These are phyloP conservation scores for Ianthella basta DNA, from an alignment of 37 sponge, comb jelly and placozoan species.

Conservation along the genomic window DNA sequence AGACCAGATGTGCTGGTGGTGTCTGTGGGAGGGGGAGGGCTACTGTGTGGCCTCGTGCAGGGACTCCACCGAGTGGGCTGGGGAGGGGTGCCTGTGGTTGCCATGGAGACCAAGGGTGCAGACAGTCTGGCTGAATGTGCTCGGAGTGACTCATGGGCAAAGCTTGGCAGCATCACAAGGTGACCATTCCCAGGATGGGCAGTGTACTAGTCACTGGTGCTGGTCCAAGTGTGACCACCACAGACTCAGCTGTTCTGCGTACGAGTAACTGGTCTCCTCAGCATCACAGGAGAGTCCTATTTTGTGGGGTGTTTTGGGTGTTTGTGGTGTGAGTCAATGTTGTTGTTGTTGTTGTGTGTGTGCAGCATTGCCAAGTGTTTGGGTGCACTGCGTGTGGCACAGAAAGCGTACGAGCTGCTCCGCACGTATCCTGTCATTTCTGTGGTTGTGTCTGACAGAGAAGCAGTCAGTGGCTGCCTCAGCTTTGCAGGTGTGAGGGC, in stretches of 20 bases:
- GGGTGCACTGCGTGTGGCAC: slow-evolving; percentile 79
- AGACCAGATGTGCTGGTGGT: slow-evolving; percentile 72
- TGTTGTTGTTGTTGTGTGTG: not conserved
- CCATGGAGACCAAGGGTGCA: slow-evolving; percentile 93
- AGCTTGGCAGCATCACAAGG: slow-evolving; percentile 84
- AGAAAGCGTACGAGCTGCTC: slow-evolving; percentile 67
- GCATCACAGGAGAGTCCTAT: no score
- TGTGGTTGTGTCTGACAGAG: slow-evolving; percentile 69
- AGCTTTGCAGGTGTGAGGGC: slow-evolving; percentile 57
- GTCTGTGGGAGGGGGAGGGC: slow-evolving; percentile 90
- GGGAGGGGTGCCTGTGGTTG: slow-evolving; percentile 84
- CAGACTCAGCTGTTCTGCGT: no score
- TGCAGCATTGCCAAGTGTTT: slow-evolving; percentile 41
- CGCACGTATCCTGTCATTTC: slow-evolving; percentile 50
- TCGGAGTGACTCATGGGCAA: slow-evolving; percentile 55
- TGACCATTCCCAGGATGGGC: not conserved
- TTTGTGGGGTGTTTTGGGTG: not conserved
- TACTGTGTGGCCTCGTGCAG: slow-evolving; percentile 85
- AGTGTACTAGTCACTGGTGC: not conserved
- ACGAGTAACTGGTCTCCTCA: no score
- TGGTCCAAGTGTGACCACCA: no score
- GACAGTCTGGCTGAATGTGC: slow-evolving; percentile 80
- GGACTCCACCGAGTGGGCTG: slow-evolving; percentile 85
- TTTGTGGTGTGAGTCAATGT: not conserved
- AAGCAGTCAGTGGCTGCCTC: slow-evolving; percentile 82